Evolutionary conservation across 2,113 vertebrate genomes (phyloP).

Genomic region (Bagarius yarrelli): DNA sequence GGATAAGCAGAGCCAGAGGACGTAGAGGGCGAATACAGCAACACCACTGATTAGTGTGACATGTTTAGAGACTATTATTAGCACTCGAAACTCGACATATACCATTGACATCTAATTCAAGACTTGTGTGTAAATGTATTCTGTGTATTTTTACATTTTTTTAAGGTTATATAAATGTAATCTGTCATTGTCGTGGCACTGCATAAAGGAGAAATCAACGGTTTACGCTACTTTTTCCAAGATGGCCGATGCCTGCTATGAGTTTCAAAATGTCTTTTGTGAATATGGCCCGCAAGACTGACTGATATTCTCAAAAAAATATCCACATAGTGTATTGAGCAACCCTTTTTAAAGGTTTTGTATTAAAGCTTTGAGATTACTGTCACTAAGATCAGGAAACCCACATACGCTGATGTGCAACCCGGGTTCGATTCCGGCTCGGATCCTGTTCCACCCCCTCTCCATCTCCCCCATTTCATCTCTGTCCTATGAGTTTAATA

Average conservation of each 20-base stretch:
- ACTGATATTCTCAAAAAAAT: neutral
- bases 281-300: neutral
- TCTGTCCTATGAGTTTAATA: too few species aligned
- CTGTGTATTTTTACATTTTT: neutral
- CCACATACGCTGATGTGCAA: too few species aligned
- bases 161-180: neutral
- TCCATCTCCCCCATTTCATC: too few species aligned
- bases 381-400: neutral
- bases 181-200: conserved; percentile 3
- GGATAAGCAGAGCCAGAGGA: conserved; percentile 26
- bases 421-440: too few species aligned
- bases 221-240: neutral
- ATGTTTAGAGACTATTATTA: conserved; percentile 30
- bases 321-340: too few species aligned
- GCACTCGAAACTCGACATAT: neutral
- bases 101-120: neutral
- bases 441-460: too few species aligned
- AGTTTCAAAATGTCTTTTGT: conserved; percentile 21
- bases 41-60: conserved; percentile 20
- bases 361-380: neutral
- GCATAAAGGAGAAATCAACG: neutral
- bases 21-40: conserved; percentile 16
- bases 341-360: too few species aligned
- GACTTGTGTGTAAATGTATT: neutral
- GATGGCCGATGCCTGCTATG: neutral